Conservation (phyloP, 2,888 invertebrate species). For the Metellina segmentata region DNA sequence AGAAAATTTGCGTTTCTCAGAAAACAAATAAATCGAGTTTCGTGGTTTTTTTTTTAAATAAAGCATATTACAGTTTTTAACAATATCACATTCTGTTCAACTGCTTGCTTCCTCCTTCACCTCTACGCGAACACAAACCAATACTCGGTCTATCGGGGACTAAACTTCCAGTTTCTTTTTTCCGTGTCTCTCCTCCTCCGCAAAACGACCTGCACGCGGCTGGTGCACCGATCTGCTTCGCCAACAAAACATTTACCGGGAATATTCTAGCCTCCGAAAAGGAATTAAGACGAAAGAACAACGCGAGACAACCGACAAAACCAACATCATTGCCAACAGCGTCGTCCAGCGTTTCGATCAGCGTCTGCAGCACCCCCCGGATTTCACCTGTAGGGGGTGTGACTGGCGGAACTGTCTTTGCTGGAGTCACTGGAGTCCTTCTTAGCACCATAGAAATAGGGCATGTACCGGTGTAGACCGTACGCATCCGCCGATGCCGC, state of each 20-base stretch:
- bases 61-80: not conserved
- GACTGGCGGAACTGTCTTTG: slow-evolving; percentile 64
- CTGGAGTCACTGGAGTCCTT: slow-evolving; percentile 24
- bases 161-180: too few relatives aligned
- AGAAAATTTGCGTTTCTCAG: not conserved
- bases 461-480: slow-evolving; percentile 73
- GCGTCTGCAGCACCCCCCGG: not conserved
- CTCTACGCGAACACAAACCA: not conserved
- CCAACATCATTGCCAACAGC: not conserved
- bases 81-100: not conserved
- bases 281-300: not conserved
- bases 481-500: slow-evolving; percentile 51
- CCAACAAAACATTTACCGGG: slow-evolving; percentile 20
- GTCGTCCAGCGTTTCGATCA: not conserved
- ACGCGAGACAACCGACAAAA: slow-evolving; percentile 12
- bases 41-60: not conserved
- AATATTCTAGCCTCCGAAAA: slow-evolving; percentile 24
- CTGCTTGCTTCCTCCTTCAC: not conserved
- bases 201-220: too few relatives aligned
- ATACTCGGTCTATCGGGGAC: too few relatives aligned
- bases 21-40: not conserved
- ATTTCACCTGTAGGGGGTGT: slow-evolving; percentile 64
- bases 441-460: slow-evolving; percentile 70
- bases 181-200: too few relatives aligned
- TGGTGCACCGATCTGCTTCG: not conserved